Evolutionary conservation across 2,113 vertebrate species (phyloP), one percentile per base, ranked within the genome.

Genomic region (Oreochromis tanganicae): DNA sequence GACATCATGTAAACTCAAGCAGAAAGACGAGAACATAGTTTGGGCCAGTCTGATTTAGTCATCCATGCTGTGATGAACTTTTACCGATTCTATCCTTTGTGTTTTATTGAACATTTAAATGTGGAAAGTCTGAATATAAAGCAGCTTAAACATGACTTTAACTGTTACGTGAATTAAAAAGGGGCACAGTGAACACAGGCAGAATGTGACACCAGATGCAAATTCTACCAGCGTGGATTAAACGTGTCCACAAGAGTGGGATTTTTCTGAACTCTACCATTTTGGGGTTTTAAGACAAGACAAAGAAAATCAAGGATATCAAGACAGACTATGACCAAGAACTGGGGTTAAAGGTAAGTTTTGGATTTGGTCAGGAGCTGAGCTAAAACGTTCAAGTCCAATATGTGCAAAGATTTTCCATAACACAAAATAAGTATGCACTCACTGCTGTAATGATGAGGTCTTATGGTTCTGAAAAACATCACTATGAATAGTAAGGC

Each of bases 391-490:
- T 9, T 36, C 19, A 16, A 9, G 36, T 79, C 21, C 19, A 9
- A 75, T 38, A n/a, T 5, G 27, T 81, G n/a, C 71, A n/a, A 78
- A 36, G 16, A 48, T 36, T 27, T 8, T 10, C 50, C 56, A 10
- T 19, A 19, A 48, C 14, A 73, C 12, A n/a, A 34, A 48, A 21
- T 24, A 16, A 59, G 27, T 66, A 21, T 41, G 71, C 71, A 79
- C 32, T 83, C 87, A 46, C 38, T 85, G 41, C 38, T 68, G 79
- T 54, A 54, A 59, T 48, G 43, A 91, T 87, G 88, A 92, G 88
- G 88, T 91, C 86, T 71, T 36, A 71, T 91, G 79, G 93, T 91
- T 92, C 29, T 71, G 71, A 63, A 79, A 32, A 75, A 66, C 12
- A 27, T 83, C 21, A 46, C 9, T 46, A 83, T 56, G 27, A 87